Evolutionary conservation across 1,140 invertebrate species (phyloP), one percentile per base, ranked within the genome.

Genomic region (Euschistus heros): DNA sequence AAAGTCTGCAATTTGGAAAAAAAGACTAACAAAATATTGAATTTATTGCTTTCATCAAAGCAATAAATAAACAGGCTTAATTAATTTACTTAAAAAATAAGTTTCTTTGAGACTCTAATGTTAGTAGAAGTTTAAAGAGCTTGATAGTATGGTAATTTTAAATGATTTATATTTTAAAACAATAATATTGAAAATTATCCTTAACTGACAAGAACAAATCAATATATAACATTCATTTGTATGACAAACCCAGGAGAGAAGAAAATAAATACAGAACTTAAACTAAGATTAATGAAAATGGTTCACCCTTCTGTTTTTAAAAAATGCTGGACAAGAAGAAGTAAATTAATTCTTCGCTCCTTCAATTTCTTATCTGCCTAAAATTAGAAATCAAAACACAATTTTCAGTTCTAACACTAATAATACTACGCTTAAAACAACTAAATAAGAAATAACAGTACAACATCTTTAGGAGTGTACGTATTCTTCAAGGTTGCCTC

Each of bases 281-380:
- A 50, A 7, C 10, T 14, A 20, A 50, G 7, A 18, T 50, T 50
- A 6, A 50, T n/a, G 6, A 50, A 18, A 10, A 20, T 18, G 2
- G 22, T 22, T 20, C 22, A 59, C 24, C 63, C 63, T 57, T 65
- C 63, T 14, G 18, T 10, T 18, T 10, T 18, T 15, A 65, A 26
- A 57, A 30, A 65, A 13, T 65, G 47, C 10, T 44, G 63, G 18
- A 65, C 37, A 17, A 65, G 63, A 55, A 65, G 22, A 17, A 65
- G 22, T 50, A 65, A 65, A 65, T 65, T 65, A 33, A 24, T 55
- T 30, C 33, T 65, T 7, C 63, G 14, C 30, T 65, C 63, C 54
- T 65, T 65, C 14, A 26, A 13, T n/a, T 26, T 47, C 42, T 65
- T 65, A 18, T 65, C 63, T 33, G 37, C 63, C 55, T 59, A 15